Evolutionary conservation across 2,113 vertebrate genomes (phyloP).

Genomic region (Semnornis frantzii): DNA sequence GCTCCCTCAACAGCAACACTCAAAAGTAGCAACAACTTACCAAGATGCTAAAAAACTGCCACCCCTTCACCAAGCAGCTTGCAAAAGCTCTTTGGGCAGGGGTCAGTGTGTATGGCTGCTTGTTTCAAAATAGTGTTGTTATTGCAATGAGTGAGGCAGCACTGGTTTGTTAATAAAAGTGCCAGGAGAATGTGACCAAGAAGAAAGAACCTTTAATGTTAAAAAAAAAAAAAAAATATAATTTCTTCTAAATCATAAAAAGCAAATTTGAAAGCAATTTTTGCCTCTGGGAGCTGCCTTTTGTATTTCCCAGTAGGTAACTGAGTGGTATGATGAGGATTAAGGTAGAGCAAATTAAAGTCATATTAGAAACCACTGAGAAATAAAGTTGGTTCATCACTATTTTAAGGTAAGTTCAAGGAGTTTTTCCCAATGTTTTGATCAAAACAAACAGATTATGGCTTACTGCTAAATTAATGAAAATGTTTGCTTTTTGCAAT

Average conservation of each 20-base stretch:
- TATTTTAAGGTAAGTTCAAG: not conserved
- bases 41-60: not conserved
- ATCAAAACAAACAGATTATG: not conserved
- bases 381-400: not conserved
- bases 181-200: not conserved
- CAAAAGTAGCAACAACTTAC: not conserved
- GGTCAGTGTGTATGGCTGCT: not conserved
- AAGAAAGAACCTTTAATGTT: not conserved
- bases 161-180: not conserved
- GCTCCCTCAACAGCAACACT: not conserved
- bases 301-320: slow-evolving; percentile 20
- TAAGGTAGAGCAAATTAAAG: not conserved
- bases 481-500: not conserved
- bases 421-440: not conserved
- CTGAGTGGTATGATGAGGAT: not conserved
- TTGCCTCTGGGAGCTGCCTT: not conserved
- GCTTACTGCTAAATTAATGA: not conserved
- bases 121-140: not conserved
- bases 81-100: not conserved
- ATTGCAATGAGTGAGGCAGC: not conserved
- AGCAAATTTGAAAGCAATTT: not conserved
- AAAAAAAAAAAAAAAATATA: not conserved
- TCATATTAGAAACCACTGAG: not conserved
- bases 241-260: not conserved
- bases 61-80: not conserved